phyloP scores from a whole-genome alignment of 64 coral and sea anemone species.

The Astreopora myriophthalma region DNA sequence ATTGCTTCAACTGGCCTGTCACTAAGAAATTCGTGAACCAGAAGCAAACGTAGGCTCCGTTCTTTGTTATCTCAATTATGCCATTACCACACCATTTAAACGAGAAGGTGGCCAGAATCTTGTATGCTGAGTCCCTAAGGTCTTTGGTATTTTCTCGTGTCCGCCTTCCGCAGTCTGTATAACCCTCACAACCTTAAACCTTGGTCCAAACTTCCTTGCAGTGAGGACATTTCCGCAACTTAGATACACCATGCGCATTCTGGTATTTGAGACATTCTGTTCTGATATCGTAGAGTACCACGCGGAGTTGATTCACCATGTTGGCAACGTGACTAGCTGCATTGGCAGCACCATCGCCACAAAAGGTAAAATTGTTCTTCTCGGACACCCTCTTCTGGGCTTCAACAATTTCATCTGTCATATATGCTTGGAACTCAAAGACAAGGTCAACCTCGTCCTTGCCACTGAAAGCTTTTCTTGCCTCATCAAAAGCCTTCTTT shows the following conservation, averaged over 20 bases:
- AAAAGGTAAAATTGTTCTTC: no score
- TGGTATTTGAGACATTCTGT: slow-evolving; percentile 35
- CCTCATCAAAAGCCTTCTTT: no score
- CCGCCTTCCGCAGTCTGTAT: neutral
- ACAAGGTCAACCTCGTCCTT: slow-evolving; percentile 28
- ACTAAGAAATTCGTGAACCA: no score
- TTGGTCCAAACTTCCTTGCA: neutral
- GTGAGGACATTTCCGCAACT: neutral
- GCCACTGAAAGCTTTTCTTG: slow-evolving; percentile 8
- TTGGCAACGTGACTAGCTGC: no score
- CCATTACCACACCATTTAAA: slow-evolving; percentile 1
- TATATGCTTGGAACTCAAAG: no score
- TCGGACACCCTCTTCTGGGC: no score
- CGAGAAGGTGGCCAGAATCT: neutral
- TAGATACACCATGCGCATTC: slow-evolving; percentile 9
- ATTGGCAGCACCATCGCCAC: slow-evolving; percentile 40
- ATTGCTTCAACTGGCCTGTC: no score
- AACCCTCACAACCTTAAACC: neutral
- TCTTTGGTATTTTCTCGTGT: neutral
- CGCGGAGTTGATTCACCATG: no score
- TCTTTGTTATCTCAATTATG: neutral
- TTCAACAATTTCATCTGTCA: no score
- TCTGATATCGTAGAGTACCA: no score
- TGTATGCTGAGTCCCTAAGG: neutral
- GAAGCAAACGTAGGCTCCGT: no score